Percentiles rank a stretch among this genome's conserved stretches.
phyloP scores from a whole-genome alignment of 2,888 invertebrate genomes.

The Ecliptopera silaceata region DNA sequence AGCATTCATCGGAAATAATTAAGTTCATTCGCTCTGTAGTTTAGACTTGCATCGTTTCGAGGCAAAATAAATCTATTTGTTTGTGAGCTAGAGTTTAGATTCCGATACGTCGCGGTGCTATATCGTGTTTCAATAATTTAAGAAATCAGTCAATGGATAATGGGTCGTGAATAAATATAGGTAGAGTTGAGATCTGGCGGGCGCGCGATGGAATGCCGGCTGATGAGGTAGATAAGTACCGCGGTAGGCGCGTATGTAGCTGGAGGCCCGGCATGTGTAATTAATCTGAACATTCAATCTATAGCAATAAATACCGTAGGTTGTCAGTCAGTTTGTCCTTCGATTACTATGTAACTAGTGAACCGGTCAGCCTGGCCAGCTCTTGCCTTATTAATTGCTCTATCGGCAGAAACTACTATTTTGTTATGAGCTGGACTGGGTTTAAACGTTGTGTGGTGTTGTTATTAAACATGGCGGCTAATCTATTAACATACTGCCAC shows the following conservation, averaged over 20 bases:
- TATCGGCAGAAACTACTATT: constrained; percentile 51
- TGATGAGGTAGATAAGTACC: constrained; percentile 64
- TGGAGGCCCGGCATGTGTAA: constrained; percentile 62
- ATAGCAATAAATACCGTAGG: constrained; percentile 70
- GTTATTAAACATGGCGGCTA: constrained; percentile 12
- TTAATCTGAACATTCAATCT: constrained; percentile 73
- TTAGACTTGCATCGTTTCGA: constrained; percentile 48
- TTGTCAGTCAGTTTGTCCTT: constrained; percentile 70
- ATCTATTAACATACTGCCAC: constrained; percentile 1
- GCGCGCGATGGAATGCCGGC: constrained; percentile 60
- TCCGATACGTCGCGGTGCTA: constrained; percentile 51
- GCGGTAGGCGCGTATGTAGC: constrained; percentile 52
- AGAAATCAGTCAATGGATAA: constrained; percentile 58
- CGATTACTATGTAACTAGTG: constrained; percentile 61
- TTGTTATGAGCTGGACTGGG: constrained; percentile 27
- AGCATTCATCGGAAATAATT: constrained; percentile 62
- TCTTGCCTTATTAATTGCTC: constrained; percentile 57
- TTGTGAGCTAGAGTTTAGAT: constrained; percentile 54
- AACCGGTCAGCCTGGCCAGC: constrained; percentile 56
- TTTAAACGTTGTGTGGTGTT: constrained; percentile 14
- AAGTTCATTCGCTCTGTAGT: constrained; percentile 53
- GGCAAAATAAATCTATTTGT: constrained; percentile 56
- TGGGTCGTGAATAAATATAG: constrained; percentile 53
- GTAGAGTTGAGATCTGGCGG: constrained; percentile 57
- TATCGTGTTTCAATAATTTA: constrained; percentile 71